Conservation (phyloP, 2,113 vertebrate species). For the Xyliphius kryptos region DNA sequence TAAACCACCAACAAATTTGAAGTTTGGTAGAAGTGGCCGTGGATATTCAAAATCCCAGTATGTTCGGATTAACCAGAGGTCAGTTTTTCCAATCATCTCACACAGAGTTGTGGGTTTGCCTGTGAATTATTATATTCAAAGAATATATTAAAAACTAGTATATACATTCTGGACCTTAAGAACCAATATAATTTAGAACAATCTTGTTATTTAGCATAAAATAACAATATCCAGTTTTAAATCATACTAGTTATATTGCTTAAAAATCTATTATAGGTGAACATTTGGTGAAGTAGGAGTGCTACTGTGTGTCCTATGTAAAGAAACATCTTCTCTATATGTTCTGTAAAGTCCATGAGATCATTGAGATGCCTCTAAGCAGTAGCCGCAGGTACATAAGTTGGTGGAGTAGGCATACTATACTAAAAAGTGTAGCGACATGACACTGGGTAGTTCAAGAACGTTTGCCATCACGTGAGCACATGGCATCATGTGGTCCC, state of each 20-base stretch:
- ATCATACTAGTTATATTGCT: constrained; percentile 43
- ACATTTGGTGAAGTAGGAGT: constrained; percentile 5
- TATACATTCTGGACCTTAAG: no score
- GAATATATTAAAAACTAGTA: not conserved
- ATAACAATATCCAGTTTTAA: no score
- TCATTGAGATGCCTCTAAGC: constrained; percentile 45
- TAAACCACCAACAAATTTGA: constrained; percentile 79
- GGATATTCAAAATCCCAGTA: constrained; percentile 87
- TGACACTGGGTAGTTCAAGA: constrained; percentile 53
- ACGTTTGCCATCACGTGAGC: constrained; percentile 56
- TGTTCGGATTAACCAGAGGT: constrained; percentile 79
- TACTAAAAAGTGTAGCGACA: constrained; percentile 49
- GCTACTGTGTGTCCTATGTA: constrained; percentile 24
- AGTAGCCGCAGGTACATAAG: constrained; percentile 51
- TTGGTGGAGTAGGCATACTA: constrained; percentile 50
- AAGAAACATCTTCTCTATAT: constrained; percentile 48
- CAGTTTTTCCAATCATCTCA: constrained; percentile 74
- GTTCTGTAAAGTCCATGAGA: constrained; percentile 58
- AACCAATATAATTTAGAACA: no score
- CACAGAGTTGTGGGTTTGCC: constrained; percentile 72
- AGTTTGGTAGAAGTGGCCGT: constrained; percentile 74
- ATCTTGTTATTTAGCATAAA: no score
- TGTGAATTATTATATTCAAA: constrained; percentile 42
- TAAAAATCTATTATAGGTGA: constrained; percentile 33
- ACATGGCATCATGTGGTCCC: constrained; percentile 49